phyloP scores from a whole-genome alignment of 2,113 vertebrate species.

The Aptenodytes patagonicus region DNA sequence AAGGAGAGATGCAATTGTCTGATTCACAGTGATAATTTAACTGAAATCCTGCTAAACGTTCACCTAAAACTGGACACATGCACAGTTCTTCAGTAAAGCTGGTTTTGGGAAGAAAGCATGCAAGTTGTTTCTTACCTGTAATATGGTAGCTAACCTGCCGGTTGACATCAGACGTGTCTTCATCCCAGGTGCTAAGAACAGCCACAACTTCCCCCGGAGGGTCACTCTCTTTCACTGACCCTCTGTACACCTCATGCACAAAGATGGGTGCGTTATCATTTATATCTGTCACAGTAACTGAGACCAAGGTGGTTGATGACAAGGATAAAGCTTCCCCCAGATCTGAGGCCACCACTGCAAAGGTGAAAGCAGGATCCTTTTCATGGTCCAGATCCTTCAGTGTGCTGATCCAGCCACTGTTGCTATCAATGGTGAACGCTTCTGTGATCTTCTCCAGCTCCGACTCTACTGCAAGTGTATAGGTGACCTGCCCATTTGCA shows the following conservation, averaged over 20 bases:
- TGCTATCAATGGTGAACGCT: slow-evolving; percentile 88
- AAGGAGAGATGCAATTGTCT: background rate
- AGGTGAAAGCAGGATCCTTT: slow-evolving; percentile 82
- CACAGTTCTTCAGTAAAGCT: background rate
- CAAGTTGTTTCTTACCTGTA: slow-evolving; percentile 82
- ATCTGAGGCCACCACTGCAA: slow-evolving; percentile 91
- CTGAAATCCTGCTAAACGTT: background rate
- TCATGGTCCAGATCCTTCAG: slow-evolving; percentile 92
- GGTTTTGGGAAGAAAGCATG: background rate
- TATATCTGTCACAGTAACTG: slow-evolving; percentile 87
- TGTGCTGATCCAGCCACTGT: slow-evolving; percentile 94
- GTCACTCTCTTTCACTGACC: slow-evolving; percentile 89
- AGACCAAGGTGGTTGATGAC: slow-evolving; percentile 85
- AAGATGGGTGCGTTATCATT: slow-evolving; percentile 93
- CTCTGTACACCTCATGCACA: slow-evolving; percentile 84
- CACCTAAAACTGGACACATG: background rate
- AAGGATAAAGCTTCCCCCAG: slow-evolving; percentile 88
- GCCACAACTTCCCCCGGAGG: slow-evolving; percentile 93
- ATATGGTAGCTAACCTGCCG: slow-evolving; percentile 97
- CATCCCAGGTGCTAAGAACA: slow-evolving; percentile 90
- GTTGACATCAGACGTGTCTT: slow-evolving; percentile 88
- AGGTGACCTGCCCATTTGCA: slow-evolving; percentile 92
- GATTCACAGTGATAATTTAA: background rate
- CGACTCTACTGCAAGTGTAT: slow-evolving; percentile 80
- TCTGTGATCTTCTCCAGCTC: slow-evolving; percentile 74